Evolutionary conservation across 2,113 vertebrate genomes (phyloP).

Genomic region (Sisor rabdophorus): DNA sequence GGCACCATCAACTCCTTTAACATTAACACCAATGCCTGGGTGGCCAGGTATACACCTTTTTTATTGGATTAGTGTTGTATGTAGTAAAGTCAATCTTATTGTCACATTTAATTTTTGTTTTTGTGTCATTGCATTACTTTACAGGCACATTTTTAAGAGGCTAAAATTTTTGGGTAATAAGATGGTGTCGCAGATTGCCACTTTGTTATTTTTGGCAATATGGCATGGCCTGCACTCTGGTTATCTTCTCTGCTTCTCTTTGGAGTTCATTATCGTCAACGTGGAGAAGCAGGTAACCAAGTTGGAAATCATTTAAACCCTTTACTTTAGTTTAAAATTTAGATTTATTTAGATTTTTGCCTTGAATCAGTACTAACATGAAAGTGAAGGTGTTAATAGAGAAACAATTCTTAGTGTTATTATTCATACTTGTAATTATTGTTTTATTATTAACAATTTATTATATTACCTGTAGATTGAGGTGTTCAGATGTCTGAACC

Average conservation of each 20-base stretch:
- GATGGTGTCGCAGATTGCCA: conserved; percentile 79
- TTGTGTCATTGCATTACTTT: conserved; percentile 13
- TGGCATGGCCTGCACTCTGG: conserved; percentile 96
- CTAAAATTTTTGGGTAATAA: conserved; percentile 92
- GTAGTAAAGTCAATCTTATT: not conserved
- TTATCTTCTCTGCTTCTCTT: conserved; percentile 93
- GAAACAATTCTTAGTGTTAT: not conserved
- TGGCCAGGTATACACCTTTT: conserved; percentile 78
- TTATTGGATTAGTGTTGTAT: not conserved
- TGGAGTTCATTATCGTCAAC: conserved; percentile 91
- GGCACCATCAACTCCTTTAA: conserved; percentile 95
- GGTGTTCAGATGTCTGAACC: not conserved
- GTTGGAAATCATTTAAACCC: not conserved
- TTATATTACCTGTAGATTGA: not conserved
- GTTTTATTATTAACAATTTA: too few relatives aligned
- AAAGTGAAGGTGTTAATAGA: not conserved
- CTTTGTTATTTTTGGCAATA: conserved; percentile 84
- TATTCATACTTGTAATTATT: too few relatives aligned
- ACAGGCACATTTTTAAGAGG: conserved; percentile 89
- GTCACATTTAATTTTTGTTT: not conserved
- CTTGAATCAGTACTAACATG: too few relatives aligned
- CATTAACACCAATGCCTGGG: conserved; percentile 95
- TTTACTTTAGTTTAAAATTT: not conserved
- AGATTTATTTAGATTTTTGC: not conserved
- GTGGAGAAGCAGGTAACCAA: conserved; percentile 85